Evolutionary conservation across 2,113 vertebrate species (phyloP), one percentile per base, ranked within the genome.

Genomic region (Lota lota): DNA sequence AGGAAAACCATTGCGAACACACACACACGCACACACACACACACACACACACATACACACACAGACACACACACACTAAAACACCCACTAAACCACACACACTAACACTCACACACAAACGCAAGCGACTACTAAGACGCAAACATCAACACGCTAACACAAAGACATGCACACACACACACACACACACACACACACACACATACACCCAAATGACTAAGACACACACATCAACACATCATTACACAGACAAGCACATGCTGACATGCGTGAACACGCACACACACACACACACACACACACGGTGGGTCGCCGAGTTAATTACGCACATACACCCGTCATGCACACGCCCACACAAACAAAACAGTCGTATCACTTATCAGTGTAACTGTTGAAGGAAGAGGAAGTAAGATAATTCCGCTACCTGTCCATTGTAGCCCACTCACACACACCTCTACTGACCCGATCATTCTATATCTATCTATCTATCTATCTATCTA

Each of bases 341-440:
- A 64, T 11, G 22, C 64, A 28, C 51, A 21, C 50, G 10, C 50
- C 21, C 64, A 66, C 63, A 56, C 22, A n/a, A 40, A 53, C 63
- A 51, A 68, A 67, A 61, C 74, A 63, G 24, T 58, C 70, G 50
- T 67, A 15, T 69, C 69, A 71, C 79, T 73, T 86, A 82, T 87
- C 84, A 77, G 72, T 15, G 18, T 65, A 77, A 74, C 85, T 81
- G 80, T 83, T 87, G 69, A 69, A 70, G 50, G 50, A 87, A 91
- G 83, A 62, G 89, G 90, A 92, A 92, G 88, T 72, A 22, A 47
- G 61, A 86, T 84, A 73, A 51, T 33, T 33, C 70, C 69, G 74
- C 73, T 36, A 68, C 65, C 67, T 58, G 18, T 57, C 63, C 18
- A 2, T 33, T 14, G 2, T 51, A 16, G 14, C 5, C 63, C n/a